phyloP scores from a whole-genome alignment of 2,797 vertebrate species.

The Hozukius guyotensis region DNA sequence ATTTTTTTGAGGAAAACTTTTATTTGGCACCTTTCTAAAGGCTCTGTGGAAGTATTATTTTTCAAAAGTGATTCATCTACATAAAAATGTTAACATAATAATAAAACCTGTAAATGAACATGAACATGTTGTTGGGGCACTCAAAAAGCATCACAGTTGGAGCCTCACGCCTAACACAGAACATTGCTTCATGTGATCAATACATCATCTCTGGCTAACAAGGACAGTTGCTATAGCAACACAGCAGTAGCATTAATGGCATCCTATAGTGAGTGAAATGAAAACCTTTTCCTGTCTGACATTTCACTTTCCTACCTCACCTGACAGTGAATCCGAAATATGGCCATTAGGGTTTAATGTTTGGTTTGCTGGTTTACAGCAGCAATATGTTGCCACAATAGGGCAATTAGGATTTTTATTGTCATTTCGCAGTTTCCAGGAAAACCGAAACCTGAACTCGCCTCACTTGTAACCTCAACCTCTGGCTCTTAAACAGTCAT shows the following conservation, averaged over 20 bases:
- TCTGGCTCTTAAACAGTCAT: not conserved
- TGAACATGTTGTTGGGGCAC: not conserved
- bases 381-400: not conserved
- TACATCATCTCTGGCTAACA: slow-evolving; percentile 19
- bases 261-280: slow-evolving; percentile 23
- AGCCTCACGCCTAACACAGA: not conserved
- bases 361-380: not conserved
- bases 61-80: no score
- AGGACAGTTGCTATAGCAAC: slow-evolving; percentile 59
- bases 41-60: no score
- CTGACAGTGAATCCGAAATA: slow-evolving; percentile 21
- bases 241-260: slow-evolving; percentile 21
- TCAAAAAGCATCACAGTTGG: not conserved
- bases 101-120: not conserved
- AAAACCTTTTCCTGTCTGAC: slow-evolving; percentile 33
- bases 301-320: slow-evolving; percentile 25
- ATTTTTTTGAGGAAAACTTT: no score
- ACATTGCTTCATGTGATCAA: slow-evolving; percentile 15
- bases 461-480: not conserved
- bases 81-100: no score
- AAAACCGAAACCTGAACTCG: not conserved
- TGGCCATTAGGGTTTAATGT: not conserved
- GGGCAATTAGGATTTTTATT: not conserved
- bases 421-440: not conserved
- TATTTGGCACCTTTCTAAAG: no score